A percentile compares a stretch with the other conserved stretches of the same genome.
phyloP scores from a whole-genome alignment of 1,140 invertebrate genomes.

The roundworm (Caenorhabditis elegans) region DNA sequence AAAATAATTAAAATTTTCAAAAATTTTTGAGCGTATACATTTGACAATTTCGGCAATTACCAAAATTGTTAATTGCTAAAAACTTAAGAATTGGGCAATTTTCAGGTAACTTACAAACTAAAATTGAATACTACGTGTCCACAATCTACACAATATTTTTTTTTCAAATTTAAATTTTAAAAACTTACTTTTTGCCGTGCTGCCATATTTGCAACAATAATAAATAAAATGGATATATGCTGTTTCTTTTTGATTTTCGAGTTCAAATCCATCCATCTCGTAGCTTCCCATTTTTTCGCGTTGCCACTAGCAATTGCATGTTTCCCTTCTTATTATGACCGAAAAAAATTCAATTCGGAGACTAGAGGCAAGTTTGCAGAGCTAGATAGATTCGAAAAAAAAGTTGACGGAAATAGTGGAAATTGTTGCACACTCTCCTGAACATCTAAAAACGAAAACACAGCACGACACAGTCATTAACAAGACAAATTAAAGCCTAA shows the following conservation, averaged over 20 bases:
- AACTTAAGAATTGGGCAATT: no score
- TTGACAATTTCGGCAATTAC: no score
- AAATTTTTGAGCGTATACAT: no score
- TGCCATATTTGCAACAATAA: not conserved
- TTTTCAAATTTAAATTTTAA: not conserved
- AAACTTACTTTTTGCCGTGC: not conserved
- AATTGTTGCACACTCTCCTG: not conserved
- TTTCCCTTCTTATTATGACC: no score
- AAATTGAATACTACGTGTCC: no score
- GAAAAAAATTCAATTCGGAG: no score
- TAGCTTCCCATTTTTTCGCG: not conserved
- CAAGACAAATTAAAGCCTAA: not conserved
- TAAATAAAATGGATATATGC: not conserved
- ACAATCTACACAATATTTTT: no score
- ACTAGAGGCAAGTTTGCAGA: no score
- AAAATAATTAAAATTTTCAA: no score
- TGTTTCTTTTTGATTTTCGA: not conserved
- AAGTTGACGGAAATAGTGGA: not conserved
- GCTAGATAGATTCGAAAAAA: not conserved
- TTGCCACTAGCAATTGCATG: not conserved
- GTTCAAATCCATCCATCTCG: not conserved
- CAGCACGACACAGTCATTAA: conserved; percentile 13
- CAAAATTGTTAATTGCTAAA: no score
- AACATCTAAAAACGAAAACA: not conserved
- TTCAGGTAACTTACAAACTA: no score